These are phyloP conservation scores for Synergus japonicus DNA, from an alignment of 2,888 invertebrate species.

Conservation along the genomic window DNA sequence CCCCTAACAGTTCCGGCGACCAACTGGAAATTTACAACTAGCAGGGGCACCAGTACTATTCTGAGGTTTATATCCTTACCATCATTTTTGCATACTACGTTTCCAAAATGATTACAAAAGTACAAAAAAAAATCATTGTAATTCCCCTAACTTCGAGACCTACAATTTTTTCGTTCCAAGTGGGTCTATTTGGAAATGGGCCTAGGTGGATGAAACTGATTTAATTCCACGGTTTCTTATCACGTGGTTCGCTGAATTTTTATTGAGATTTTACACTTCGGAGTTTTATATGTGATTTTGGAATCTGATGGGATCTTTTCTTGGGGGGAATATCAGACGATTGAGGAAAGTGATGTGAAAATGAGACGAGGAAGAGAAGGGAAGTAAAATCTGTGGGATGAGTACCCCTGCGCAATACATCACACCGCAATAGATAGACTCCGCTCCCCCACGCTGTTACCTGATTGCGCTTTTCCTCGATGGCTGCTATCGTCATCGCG, in stretches of 20 bases:
- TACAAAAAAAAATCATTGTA: no score
- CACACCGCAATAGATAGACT: slow-evolving; percentile 66
- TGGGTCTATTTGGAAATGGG: no score
- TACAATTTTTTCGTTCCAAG: no score
- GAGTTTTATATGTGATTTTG: not conserved
- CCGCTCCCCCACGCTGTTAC: slow-evolving; percentile 60
- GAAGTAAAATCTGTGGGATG: slow-evolving; percentile 44
- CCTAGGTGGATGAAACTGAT: no score
- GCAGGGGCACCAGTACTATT: no score
- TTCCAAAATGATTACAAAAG: no score
- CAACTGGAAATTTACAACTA: not conserved
- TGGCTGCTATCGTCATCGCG: slow-evolving; percentile 54
- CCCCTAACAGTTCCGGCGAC: slow-evolving; percentile 24
- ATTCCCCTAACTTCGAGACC: no score
- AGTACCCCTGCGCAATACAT: slow-evolving; percentile 65
- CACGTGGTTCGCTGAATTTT: not conserved
- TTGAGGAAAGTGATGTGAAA: slow-evolving; percentile 32
- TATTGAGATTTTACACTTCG: not conserved
- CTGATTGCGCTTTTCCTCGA: slow-evolving; percentile 70
- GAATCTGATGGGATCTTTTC: not conserved
- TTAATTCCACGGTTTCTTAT: not conserved
- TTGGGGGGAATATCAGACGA: not conserved
- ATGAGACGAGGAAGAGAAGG: slow-evolving; percentile 17
- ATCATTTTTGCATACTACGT: no score
- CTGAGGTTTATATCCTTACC: no score